Evolutionary conservation across 1,140 invertebrate genomes (phyloP).

Genomic region (Pristionchus pacificus): DNA sequence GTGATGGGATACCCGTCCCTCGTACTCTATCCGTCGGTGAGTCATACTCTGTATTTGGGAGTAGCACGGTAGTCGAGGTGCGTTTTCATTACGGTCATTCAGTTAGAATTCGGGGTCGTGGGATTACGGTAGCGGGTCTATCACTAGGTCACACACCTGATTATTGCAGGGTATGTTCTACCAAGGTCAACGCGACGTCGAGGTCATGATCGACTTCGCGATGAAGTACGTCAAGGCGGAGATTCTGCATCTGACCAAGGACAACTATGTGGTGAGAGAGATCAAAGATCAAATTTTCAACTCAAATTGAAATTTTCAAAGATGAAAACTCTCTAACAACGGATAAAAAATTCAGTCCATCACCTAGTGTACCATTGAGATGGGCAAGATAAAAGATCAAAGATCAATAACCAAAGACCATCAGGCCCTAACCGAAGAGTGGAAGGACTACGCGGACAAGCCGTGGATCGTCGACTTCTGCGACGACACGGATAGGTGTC

Average conservation of each 20-base stretch:
- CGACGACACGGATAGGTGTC: conserved; percentile 41
- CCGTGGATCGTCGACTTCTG: conserved; percentile 51
- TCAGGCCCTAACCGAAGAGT: conserved; percentile 37
- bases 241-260: conserved; percentile 38
- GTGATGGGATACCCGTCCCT: conserved; percentile 71
- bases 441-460: conserved; percentile 37
- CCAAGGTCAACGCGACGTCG: conserved; percentile 45
- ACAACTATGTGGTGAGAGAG: conserved; percentile 34
- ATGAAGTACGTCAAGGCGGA: conserved; percentile 40
- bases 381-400: no score
- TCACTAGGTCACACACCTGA: no score
- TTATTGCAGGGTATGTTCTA: conserved; percentile 38
- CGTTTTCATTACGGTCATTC: not conserved
- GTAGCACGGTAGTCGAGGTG: no score
- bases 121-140: no score
- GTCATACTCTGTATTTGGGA: no score
- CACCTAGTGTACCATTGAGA: no score
- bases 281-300: no score
- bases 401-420: not conserved
- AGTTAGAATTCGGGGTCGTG: not conserved
- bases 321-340: no score
- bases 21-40: conserved; percentile 63
- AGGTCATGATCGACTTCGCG: conserved; percentile 43
- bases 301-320: no score
- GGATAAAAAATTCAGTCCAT: not conserved